phyloP scores from a whole-genome alignment of 2,888 invertebrate species.

The Ennomos quercinarius region DNA sequence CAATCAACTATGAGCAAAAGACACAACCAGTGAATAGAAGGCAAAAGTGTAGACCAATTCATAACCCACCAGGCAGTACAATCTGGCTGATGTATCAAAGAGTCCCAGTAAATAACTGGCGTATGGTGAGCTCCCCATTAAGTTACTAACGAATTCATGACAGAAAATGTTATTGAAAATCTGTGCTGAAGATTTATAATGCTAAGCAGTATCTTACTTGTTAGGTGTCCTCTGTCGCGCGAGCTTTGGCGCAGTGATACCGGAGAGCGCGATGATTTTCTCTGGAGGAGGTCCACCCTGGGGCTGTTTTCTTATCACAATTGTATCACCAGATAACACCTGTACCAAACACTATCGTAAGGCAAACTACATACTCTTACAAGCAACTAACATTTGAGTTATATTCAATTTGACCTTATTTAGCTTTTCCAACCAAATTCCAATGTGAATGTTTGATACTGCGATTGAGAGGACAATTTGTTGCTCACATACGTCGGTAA shows the following conservation, averaged over 20 bases:
- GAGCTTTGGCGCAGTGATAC: slow-evolving; percentile 96
- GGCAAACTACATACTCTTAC: background rate
- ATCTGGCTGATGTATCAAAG: no score
- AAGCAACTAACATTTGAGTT: slow-evolving; percentile 5
- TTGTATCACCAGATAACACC: slow-evolving; percentile 98
- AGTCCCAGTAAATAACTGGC: background rate
- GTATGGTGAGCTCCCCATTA: background rate
- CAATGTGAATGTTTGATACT: background rate
- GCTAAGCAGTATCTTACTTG: slow-evolving; percentile 60
- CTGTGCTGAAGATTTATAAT: background rate
- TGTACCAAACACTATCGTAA: slow-evolving; percentile 60
- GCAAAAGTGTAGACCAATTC: no score
- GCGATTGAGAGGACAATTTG: background rate
- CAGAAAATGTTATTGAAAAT: background rate
- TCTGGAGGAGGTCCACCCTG: slow-evolving; percentile 97
- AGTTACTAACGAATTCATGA: slow-evolving; percentile 4
- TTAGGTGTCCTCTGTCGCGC: slow-evolving; percentile 75
- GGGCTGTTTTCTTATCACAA: slow-evolving; percentile 94
- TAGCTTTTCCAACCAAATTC: slow-evolving; percentile 1
- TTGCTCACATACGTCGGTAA: background rate
- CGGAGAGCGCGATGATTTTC: slow-evolving; percentile 95
- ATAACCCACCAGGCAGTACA: no score
- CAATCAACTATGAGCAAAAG: no score
- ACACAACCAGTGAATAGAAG: no score
- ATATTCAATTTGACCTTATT: slow-evolving; percentile 7